Base-by-base conservation (phyloP, 2,797 vertebrate species). In the Ptychobarbus kaznakovi region DNA sequence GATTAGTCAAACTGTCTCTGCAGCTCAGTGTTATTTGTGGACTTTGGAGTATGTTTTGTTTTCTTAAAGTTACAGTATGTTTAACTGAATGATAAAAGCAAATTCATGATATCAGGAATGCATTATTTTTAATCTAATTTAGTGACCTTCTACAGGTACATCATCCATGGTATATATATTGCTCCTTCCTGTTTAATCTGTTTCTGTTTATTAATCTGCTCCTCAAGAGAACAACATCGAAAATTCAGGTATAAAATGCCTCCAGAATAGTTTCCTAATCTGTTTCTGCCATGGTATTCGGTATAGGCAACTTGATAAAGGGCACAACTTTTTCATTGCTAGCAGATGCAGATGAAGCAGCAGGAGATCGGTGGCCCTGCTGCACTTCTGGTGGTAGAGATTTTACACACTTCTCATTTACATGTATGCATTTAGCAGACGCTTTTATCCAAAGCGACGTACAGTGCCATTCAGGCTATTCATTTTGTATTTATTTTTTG, bases 331-430 rank as follows among this genome's bases (percentile, higher is more conserved):
- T 66, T 49, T 80, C 16, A 35, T 49, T 66, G 44, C 25, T 13
- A 22, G 25, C 11, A 49, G 61, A 65, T 80, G 42, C 42, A 49
- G 78, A 68, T n/a, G 28, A 66, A 51, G 42, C n/a, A 46, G 78
- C 40, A 63, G 56, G 32, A 61, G 38, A 51, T 74, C 15, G 0
- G 69, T 51, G 72, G 44, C 46, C 16, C 16, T 51, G 72, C 72
- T 75, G 7, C n/a, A 28, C 40, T 13, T 73, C n/a, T 49, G 25
- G 25, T 49, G 10, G 18, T 6, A n/a, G 8, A 2, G 15, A 28
- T 20, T 46, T 46, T 35, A 49, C 78, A 35, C n/a, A 38, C 25
- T 7, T 63, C 53, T 25, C 53, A 77, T 32, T 32, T 32, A 32
- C 32, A 32, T 32, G 2, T 32, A 32, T 32, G 32, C 32, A 32